Base-by-base conservation (phyloP, 2,113 vertebrate species). In the Gambusia holbrooki region DNA sequence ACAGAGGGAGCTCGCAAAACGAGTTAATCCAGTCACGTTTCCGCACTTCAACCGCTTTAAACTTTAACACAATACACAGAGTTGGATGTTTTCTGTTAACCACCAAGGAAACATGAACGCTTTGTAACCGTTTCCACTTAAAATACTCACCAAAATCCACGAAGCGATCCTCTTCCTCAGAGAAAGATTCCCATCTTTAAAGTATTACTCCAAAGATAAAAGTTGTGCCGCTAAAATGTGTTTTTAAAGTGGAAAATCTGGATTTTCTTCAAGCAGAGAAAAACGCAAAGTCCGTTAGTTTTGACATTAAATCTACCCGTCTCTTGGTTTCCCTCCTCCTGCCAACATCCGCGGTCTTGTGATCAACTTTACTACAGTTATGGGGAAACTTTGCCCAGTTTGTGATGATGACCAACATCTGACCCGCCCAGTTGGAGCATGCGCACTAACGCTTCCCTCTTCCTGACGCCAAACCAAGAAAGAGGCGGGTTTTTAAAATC, bases 351-450 rank as follows among this genome's bases (percentile, higher is more conserved):
- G 28, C 3, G 14, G 32, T 62, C 28, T 67, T 25, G 62, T 68
- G 75, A 77, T 82, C 51, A 90, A 92, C 79, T 82, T 88, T 80
- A 77, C 54, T 80, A 27, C 61, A 84, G 78, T 73, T 35, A 35
- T 45, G 76, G 22, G 33, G 9, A 69, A 90, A 84, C n/a, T 88
- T 88, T 35, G 0, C 76, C 58, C 61, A 66, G 51, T 72, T 63
- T 51, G 42, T 6, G 15, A 0, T 58, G 51, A n/a, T 67, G 76
- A 81, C 77, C 62, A 42, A 12, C 27, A 1, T 71, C 78, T 45
- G 83, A 15, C 81, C 85, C 85, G 86, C 84, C 89, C 79, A 62
- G n/a, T 67, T 0, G 0, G 71, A 68, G 75, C 81, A 82, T 76
- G 83, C 85, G 86, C 69, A 32, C 3, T 67, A 0, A 69, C 62